phyloP scores from a whole-genome alignment of 2,888 invertebrate species.

The Portevinia maculata region DNA sequence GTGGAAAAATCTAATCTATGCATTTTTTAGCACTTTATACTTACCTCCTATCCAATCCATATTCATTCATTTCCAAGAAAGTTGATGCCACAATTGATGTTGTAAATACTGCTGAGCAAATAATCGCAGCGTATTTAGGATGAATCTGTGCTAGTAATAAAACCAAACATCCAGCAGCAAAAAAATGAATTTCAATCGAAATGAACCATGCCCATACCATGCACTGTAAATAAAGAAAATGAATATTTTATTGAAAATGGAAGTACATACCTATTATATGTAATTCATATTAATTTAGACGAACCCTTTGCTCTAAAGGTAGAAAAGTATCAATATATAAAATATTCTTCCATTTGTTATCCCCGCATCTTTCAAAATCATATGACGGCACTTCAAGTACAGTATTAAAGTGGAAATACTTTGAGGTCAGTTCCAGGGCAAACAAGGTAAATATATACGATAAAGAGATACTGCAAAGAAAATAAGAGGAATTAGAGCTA shows the following conservation, averaged over 20 bases:
- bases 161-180: slow-evolving; percentile 87
- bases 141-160: slow-evolving; percentile 85
- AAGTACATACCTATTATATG: background rate
- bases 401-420: slow-evolving; percentile 82
- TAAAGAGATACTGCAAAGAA: slow-evolving; percentile 84
- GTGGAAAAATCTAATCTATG: too few relatives aligned
- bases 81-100: slow-evolving; percentile 84
- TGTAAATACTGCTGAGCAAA: slow-evolving; percentile 82
- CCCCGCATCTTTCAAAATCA: slow-evolving; percentile 85
- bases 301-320: slow-evolving; percentile 85
- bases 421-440: slow-evolving; percentile 83
- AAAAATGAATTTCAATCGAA: slow-evolving; percentile 90
- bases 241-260: background rate
- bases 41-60: slow-evolving; percentile 28
- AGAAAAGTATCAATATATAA: slow-evolving; percentile 86
- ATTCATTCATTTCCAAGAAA: slow-evolving; percentile 78
- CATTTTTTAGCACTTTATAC: background rate
- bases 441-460: slow-evolving; percentile 85
- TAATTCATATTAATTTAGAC: slow-evolving; percentile 47
- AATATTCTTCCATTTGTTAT: slow-evolving; percentile 87
- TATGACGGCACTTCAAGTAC: slow-evolving; percentile 84
- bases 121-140: slow-evolving; percentile 78
- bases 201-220: slow-evolving; percentile 93
- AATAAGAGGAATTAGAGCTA: slow-evolving; percentile 1
- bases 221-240: slow-evolving; percentile 86